These are phyloP conservation scores for Thymelicus sylvestris DNA, from an alignment of 2,888 invertebrate species.

Conservation along the genomic window DNA sequence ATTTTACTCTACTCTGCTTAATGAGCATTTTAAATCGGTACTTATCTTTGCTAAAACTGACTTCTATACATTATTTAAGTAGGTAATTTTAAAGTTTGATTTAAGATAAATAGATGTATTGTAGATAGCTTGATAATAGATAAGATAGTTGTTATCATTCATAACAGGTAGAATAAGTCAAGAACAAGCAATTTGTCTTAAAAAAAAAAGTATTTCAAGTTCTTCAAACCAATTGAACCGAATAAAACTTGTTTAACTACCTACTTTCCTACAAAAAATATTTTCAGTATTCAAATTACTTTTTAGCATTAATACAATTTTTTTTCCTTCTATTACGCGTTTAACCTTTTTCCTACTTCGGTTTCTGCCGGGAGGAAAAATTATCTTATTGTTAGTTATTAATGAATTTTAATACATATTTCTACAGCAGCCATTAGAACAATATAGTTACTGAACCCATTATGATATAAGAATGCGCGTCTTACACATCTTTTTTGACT, in stretches of 20 bases:
- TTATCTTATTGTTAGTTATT: no score
- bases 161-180: not conserved
- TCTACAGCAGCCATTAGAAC: no score
- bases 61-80: not conserved
- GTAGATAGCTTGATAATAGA: no score
- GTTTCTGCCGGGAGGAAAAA: no score
- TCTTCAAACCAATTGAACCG: not conserved
- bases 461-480: no score
- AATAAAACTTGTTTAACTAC: not conserved
- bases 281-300: not conserved
- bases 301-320: not conserved
- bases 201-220: not conserved
- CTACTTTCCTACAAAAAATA: not conserved
- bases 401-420: no score
- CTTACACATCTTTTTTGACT: no score
- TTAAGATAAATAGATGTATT: no score
- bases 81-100: no score
- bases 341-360: not conserved
- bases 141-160: not conserved
- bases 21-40: not conserved
- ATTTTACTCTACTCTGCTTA: slow-evolving; percentile 21
- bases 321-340: not conserved
- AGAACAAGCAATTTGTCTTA: not conserved
- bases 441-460: no score
- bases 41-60: not conserved